Evolutionary conservation across 2,113 vertebrate genomes (phyloP), one percentile per base, ranked within the genome.

Genomic region (Orientallactaga bullata): DNA sequence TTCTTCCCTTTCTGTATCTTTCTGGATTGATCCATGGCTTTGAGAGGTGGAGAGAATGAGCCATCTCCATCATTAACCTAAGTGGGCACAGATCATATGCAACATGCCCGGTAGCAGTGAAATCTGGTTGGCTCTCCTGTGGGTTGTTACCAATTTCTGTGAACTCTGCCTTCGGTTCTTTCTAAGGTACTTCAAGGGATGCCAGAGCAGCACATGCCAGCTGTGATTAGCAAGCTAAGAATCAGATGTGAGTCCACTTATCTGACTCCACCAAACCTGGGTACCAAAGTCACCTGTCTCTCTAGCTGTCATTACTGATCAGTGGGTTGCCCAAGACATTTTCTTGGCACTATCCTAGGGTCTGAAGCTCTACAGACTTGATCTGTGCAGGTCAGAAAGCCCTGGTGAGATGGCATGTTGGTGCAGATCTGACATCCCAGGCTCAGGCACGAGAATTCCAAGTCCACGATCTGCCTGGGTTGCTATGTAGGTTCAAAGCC

Each of bases 1-100:
- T 69, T 87, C 91, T 95, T 61, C 66, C 16, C 42, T 76, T 42
- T 79, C 37, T 16, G 11, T 15, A 18, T 65, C 39, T 81, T 92
- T 83, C 90, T 85, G 42, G n/a, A 90, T 78, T 73, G 24, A 86
- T 78, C 61, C 68, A 61, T 87, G 51, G 39, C 77, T 90, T 90
- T 91, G n/a, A 95, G 95, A 81, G 73, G 77, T 83, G 39, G 47
- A 3, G 42, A 88, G 96, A 97, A 89, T 28, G 32, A 94, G 23
- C 78, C 37, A 93, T 82, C 85, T 82, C 47, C 84, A 51, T 77
- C 79, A 92, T 23, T 58, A 86, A 55, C 42, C 55, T 39, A 61
- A n/a, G 23, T 37, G 35, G 35, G 66, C 26, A 32, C 63, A 74
- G 55, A 39, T 72, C 55, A 28, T 3, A n/a, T 5, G 26, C 42